Base-by-base conservation (phyloP, 2,888 invertebrate genomes). In the Stramonita haemastoma region DNA sequence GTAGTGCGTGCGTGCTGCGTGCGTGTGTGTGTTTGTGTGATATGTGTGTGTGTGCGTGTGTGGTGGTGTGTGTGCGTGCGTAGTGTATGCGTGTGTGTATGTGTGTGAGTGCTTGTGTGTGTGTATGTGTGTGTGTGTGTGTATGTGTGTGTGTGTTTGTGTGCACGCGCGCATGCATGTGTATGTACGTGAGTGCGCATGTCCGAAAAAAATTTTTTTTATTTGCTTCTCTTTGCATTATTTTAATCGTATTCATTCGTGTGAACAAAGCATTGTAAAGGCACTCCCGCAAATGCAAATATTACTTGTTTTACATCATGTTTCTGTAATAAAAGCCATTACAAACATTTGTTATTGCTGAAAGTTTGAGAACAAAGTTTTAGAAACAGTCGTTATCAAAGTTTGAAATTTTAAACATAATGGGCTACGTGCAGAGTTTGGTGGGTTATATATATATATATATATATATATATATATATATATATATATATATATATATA, bases 31-130 rank as follows among this genome's bases (percentile, higher is more conserved):
- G 8, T 46, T 2, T 8, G 8, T 46, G 8, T 46, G 46, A n/a
- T n/a, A 34, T 34, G 81, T 17, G 81, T 81, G 34, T 34, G 81
- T 81, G 81, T 34, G 34, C 34, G 81, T 81, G 81, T 81, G 81
- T 34, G 34, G n/a, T n/a, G n/a, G 73, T 26, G 26, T 34, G 32
- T 13, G 77, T n/a, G 77, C 11, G 77, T 77, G 77, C 29, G 26
- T n/a, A n/a, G 73, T 73, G 73, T 73, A 6, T 73, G 73, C 26
- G 73, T n/a, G 77, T 11, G 77, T 11, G 29, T n/a, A n/a, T 77
- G n/a, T 77, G n/a, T n/a, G n/a, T 11, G 77, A 19, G 46, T 46
- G 46, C 26, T 15, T 8, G 8, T 46, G 46, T 8, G 8, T 46
- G 8, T 46, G 46, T 26, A 34, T 34, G 81, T 17, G 81, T 81